Evolutionary conservation across 2,888 invertebrate genomes (phyloP), one percentile per base, ranked within the genome.

Genomic region (Thecocarcelia acutangulata): DNA sequence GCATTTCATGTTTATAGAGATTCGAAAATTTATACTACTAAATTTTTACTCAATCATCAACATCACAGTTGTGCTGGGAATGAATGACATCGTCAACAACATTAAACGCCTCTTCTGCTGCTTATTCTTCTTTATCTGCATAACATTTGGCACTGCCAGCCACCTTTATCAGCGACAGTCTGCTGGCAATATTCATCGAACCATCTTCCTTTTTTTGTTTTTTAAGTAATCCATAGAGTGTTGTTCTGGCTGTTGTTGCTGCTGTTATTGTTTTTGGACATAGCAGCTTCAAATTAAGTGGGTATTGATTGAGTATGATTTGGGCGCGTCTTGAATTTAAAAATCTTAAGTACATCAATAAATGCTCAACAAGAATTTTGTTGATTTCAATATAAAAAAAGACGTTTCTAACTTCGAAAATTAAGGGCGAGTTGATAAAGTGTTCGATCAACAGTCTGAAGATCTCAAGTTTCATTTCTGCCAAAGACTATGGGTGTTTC

Each of bases 1-100:
- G 42, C 24, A 48, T 78, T 64, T 70, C 42, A 63, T 70, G 48
- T 64, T 70, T 37, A 70, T 48, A 28, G 48, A 63, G 58, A 56
- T 33, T 24, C 15, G 48, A 58, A 74, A 40, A 69, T 61, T 68
- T n/a, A n/a, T n/a, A n/a, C n/a, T n/a, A n/a, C n/a, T n/a, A n/a
- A n/a, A n/a, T 63, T 15, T 48, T 46, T 56, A 37, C 46, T 75
- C 44, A 59, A 37, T 63, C 54, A 63, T 63, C 19, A 63, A 54
- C 44, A 73, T 54, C 33, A 33, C 44, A 52, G 9, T 54, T 17
- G 13, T 28, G 28, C 12, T 8, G 13, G 13, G 21, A 15, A 11
- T 21, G n/a, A n/a, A 48, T 21, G 40, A n/a, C 46, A 17, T 17
- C 40, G 12, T 15, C 58, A 17, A n/a, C 15, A 11, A n/a, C 59